Conservation (phyloP, 2,113 vertebrate species). For the Chamaetylas fuelleborni region DNA sequence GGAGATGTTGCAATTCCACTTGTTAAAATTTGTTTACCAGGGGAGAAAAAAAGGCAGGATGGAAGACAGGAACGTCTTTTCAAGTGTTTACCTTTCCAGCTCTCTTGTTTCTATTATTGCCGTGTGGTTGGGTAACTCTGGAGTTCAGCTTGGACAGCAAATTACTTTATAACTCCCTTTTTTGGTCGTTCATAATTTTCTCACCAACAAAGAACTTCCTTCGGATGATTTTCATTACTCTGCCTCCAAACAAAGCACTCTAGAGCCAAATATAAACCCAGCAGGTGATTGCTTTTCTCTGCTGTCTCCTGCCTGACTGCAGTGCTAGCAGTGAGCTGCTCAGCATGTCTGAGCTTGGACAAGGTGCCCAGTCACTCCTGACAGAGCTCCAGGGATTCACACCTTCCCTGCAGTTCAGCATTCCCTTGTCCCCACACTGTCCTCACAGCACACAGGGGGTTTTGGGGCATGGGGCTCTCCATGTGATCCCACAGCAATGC, state of each 20-base stretch:
- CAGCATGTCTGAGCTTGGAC: fast-evolving
- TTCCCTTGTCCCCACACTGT: neutral
- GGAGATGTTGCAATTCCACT: conserved; percentile 48
- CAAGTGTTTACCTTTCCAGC: conserved; percentile 59
- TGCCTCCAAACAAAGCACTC: conserved; percentile 29
- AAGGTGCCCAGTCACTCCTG: neutral
- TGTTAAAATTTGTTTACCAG: conserved; percentile 61
- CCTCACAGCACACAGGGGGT: neutral
- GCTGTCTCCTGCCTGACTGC: neutral
- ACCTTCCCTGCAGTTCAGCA: neutral
- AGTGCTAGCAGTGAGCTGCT: neutral
- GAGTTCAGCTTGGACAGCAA: conserved; percentile 26
- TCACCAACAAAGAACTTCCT: conserved; percentile 31
- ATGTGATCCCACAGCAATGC: neutral
- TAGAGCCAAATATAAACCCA: conserved; percentile 19
- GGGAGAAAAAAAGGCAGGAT: neutral
- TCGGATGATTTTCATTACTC: conserved; percentile 25
- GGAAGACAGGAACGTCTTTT: neutral
- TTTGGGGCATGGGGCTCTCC: neutral
- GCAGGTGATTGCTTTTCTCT: neutral
- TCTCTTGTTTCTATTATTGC: conserved; percentile 51
- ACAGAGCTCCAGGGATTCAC: neutral
- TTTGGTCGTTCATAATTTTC: conserved; percentile 18
- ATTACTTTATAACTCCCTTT: conserved; percentile 23
- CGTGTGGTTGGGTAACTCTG: neutral